phyloP scores from a whole-genome alignment of 2,888 invertebrate species.

The Acleris sparsana region DNA sequence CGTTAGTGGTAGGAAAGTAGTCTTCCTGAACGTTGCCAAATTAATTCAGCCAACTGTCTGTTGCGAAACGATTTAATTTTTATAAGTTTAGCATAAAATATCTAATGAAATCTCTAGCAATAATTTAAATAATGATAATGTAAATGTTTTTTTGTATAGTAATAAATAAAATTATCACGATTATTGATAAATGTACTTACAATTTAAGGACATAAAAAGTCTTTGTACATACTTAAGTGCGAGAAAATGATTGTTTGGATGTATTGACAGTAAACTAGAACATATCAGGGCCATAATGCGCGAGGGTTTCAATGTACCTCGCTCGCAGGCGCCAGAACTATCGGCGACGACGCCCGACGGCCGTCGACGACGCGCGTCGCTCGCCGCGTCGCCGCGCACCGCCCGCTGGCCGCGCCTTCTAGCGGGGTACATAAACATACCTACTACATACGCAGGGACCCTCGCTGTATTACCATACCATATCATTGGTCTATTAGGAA shows the following conservation, averaged over 20 bases:
- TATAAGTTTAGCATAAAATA: constrained; percentile 72
- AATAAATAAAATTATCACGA: constrained; percentile 64
- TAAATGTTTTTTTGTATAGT: constrained; percentile 82
- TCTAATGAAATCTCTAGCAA: constrained; percentile 79
- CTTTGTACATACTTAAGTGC: constrained; percentile 62
- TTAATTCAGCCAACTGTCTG: constrained; percentile 79
- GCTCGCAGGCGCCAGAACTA: constrained; percentile 33
- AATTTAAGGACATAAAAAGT: constrained; percentile 53
- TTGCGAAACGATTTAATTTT: constrained; percentile 76
- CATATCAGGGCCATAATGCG: constrained; percentile 62
- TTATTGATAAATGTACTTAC: constrained; percentile 64
- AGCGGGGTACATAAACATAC: constrained; percentile 33
- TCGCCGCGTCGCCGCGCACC: neutral
- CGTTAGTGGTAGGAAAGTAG: constrained; percentile 82
- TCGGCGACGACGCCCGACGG: constrained; percentile 18
- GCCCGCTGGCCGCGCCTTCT: neutral
- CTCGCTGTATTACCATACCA: constrained; percentile 45
- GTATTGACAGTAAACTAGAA: constrained; percentile 56
- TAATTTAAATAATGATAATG: constrained; percentile 76
- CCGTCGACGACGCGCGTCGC: neutral
- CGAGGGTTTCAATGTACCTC: constrained; percentile 55
- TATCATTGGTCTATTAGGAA: constrained; percentile 57
- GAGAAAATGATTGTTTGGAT: constrained; percentile 42
- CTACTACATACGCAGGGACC: constrained; percentile 45
- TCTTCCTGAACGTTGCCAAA: constrained; percentile 84